Conservation (phyloP, 2,888 invertebrate genomes). For the Drosophila imparisetae region DNA sequence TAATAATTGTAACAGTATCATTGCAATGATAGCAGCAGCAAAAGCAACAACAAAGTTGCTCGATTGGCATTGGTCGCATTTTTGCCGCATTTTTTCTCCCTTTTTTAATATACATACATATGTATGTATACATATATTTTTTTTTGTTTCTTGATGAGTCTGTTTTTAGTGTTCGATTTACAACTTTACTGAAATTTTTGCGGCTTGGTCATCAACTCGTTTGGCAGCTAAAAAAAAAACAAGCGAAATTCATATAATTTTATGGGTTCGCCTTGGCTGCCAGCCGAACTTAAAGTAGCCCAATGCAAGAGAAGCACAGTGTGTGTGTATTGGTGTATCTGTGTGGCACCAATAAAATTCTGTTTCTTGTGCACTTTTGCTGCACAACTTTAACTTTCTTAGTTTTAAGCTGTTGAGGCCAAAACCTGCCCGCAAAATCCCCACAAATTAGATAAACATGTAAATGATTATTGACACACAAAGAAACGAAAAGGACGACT, state of each 20-base stretch:
- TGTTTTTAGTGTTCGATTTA: constrained; percentile 59
- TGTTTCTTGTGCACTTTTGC: constrained; percentile 37
- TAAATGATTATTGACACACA: constrained; percentile 73
- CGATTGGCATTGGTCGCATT: constrained; percentile 65
- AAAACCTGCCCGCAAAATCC: constrained; percentile 40
- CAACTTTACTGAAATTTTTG: constrained; percentile 68
- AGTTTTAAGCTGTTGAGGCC: constrained; percentile 25
- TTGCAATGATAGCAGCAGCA: constrained; percentile 52
- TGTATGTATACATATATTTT: too few species aligned
- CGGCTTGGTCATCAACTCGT: constrained; percentile 75
- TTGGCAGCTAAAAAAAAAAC: constrained; percentile 36
- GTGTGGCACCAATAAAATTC: constrained; percentile 46
- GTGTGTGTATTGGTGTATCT: constrained; percentile 20
- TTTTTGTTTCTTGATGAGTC: constrained; percentile 12
- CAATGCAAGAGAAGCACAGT: constrained; percentile 31
- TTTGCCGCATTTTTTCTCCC: constrained; percentile 31
- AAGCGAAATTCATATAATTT: constrained; percentile 56
- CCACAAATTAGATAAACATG: constrained; percentile 77
- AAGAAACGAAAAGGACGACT: constrained; percentile 49
- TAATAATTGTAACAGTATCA: constrained; percentile 72
- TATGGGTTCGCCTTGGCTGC: constrained; percentile 42
- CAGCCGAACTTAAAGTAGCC: constrained; percentile 52
- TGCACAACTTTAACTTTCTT: constrained; percentile 33
- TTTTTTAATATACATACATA: constrained; percentile 24
- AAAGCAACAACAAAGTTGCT: constrained; percentile 28